Percentiles rank a stretch among this genome's conserved stretches.
These are phyloP conservation scores for Halocynthia roretzi DNA, from an alignment of 23 tunicate species.

Conservation along the genomic window DNA sequence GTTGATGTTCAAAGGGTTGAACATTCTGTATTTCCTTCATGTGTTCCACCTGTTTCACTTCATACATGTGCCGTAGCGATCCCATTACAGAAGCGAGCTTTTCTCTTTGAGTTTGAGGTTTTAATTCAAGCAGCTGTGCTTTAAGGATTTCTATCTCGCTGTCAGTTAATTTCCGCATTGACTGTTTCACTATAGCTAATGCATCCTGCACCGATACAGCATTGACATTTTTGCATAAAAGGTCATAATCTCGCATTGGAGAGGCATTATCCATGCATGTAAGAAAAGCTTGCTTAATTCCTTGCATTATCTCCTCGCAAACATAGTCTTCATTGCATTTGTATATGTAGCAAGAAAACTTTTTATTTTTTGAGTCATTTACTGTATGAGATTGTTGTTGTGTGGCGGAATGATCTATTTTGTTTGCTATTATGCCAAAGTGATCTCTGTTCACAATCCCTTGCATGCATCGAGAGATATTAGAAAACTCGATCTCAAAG, in stretches of 20 bases:
- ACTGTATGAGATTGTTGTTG: background rate
- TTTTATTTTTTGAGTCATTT: conserved; percentile 19
- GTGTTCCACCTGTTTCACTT: conserved; percentile 59
- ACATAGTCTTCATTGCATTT: conserved; percentile 50
- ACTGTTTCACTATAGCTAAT: background rate
- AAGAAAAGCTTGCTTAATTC: conserved; percentile 54
- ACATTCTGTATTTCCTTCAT: conserved; percentile 45
- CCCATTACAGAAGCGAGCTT: conserved; percentile 55
- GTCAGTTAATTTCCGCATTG: conserved; percentile 11
- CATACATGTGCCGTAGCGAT: conserved; percentile 35
- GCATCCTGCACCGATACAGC: conserved; percentile 18
- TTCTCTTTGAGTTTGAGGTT: conserved; percentile 28
- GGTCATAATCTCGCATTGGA: conserved; percentile 47
- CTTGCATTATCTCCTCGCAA: conserved; percentile 78
- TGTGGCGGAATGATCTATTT: background rate
- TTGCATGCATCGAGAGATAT: conserved; percentile 54
- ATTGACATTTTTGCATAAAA: conserved; percentile 45
- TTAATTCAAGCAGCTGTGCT: conserved; percentile 18
- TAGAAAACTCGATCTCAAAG: conserved; percentile 44
- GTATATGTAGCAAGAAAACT: conserved; percentile 54
- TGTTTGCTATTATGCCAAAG: conserved; percentile 68
- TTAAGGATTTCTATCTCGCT: conserved; percentile 1
- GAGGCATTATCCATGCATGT: conserved; percentile 52
- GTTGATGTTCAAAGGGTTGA: background rate
- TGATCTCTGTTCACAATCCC: conserved; percentile 43